Evolutionary conservation across 2,797 vertebrate species (phyloP).

Genomic region (Selene dorsalis): DNA sequence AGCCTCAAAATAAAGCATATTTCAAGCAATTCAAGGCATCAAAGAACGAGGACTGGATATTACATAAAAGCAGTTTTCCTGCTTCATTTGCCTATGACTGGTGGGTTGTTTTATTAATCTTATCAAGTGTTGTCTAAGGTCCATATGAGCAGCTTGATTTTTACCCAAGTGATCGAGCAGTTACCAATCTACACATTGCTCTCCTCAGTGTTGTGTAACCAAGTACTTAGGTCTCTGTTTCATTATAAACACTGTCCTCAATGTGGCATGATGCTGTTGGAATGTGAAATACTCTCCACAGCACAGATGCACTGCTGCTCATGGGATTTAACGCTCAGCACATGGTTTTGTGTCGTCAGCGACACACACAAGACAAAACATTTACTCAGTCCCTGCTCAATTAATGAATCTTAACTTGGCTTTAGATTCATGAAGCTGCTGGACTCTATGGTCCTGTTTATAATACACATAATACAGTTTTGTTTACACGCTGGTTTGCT

Average conservation of each 20-base stretch:
- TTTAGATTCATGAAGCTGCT: neutral
- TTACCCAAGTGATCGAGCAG: conserved; percentile 6
- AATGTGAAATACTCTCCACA: conserved; percentile 30
- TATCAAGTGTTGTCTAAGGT: conserved; percentile 13
- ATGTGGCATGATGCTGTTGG: conserved; percentile 24
- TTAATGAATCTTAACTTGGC: neutral
- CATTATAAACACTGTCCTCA: conserved; percentile 31
- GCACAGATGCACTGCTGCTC: neutral
- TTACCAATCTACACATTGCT: conserved; percentile 14
- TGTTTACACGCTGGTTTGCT: neutral
- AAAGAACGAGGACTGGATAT: neutral
- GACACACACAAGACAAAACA: neutral
- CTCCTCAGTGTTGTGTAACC: conserved; percentile 2
- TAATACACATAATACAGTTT: neutral
- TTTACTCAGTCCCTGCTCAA: neutral
- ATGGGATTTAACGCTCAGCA: conserved; percentile 8
- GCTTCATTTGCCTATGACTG: conserved; percentile 5
- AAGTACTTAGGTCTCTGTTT: conserved; percentile 26
- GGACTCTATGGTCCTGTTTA: neutral
- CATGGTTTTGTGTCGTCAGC: conserved; percentile 1
- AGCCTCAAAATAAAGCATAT: conserved; percentile 17
- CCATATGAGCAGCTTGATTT: conserved; percentile 1
- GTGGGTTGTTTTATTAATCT: conserved; percentile 14
- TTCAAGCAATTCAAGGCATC: conserved; percentile 15
- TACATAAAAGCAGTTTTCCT: neutral